Base-by-base conservation (phyloP, 1,140 invertebrate species). In the Andricus grossulariae region DNA sequence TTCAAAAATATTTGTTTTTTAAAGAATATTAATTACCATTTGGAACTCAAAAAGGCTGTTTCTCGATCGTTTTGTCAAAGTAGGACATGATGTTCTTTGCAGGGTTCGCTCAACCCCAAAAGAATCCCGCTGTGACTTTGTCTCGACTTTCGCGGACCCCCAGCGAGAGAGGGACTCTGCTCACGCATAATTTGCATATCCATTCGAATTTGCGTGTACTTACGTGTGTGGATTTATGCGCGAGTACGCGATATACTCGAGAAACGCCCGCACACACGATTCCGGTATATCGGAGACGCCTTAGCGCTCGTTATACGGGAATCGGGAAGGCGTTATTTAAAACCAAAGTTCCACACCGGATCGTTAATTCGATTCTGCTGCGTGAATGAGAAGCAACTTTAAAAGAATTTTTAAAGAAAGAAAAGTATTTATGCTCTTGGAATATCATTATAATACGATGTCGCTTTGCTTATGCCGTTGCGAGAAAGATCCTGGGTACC, bases 71-170 rank as follows among this genome's bases (percentile, higher is more conserved):
- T 66, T 66, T 66, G 60, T 66, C 60, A 66, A 66, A 66, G 60
- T n/a, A 66, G 60, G 60, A 66, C 60, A 45, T 32, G 60, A 66
- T 66, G 25, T 45, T 39, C 60, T 66, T 66, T 66, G 32, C 25
- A 39, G 39, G 39, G 60, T 39, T 66, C 60, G 25, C 60, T 39
- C 60, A 66, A 66, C 60, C 39, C 32, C 12, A 66, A 66, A 74
- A 79, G 79, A 80, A 79, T 86, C 90, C 90, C 80, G 89, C 89
- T 89, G 89, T 81, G 90, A 91, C 89, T 90, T 91, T 91, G 89
- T 91, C 88, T 89, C 88, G 85, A 86, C 84, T 84, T 82, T 82
- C 80, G 78, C 79, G 83, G 84, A 86, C 87, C 87, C 87, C 88
- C 84, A 84, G 54, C 54, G 82, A 54, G 83, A 83, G 81, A 81